Conservation (phyloP, 2,888 invertebrate species). For the Melanostoma mellinum region DNA sequence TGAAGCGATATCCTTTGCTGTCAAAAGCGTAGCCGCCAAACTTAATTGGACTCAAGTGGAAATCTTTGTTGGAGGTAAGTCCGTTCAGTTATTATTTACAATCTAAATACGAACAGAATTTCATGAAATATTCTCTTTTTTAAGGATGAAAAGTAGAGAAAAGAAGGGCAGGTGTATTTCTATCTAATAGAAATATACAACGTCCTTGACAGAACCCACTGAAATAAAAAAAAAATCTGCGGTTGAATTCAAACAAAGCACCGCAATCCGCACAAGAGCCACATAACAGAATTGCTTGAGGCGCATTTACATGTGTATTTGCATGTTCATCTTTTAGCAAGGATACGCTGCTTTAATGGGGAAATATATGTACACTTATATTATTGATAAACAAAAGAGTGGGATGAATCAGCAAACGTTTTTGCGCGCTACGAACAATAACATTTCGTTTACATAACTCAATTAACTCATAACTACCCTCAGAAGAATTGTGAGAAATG, state of each 20-base stretch:
- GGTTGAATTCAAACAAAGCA: not conserved
- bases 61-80: constrained; percentile 82
- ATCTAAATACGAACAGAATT: constrained; percentile 9
- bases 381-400: not conserved
- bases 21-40: constrained; percentile 81
- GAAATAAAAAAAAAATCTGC: not conserved
- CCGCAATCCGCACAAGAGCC: not conserved
- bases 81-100: constrained; percentile 34
- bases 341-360: not conserved
- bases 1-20: constrained; percentile 81
- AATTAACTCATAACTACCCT: constrained; percentile 2
- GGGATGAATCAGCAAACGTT: not conserved
- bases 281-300: not conserved
- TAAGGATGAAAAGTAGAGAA: constrained; percentile 6
- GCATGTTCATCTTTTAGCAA: not conserved
- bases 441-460: constrained; percentile 14
- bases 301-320: not conserved
- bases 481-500: too few relatives aligned
- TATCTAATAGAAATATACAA: not conserved
- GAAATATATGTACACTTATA: not conserved
- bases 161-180: not conserved
- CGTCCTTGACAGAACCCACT: constrained; percentile 3
- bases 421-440: not conserved
- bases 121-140: constrained; percentile 12
- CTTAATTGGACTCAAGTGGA: constrained; percentile 82